Evolutionary conservation across 2,113 vertebrate species (phyloP).

Genomic region (Phocoena sinus): DNA sequence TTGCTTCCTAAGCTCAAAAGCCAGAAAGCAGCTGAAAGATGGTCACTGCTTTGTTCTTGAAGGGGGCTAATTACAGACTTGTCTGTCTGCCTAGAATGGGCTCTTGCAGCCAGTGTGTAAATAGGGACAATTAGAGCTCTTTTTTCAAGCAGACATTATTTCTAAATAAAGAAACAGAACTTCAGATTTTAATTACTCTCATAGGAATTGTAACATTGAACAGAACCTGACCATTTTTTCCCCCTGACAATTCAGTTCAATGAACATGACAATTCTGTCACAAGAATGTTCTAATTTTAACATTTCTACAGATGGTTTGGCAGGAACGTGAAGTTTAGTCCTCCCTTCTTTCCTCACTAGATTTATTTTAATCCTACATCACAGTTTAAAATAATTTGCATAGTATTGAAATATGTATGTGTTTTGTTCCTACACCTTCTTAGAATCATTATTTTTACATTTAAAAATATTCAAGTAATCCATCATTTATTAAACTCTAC

Average conservation of each 20-base stretch:
- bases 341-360: slow-evolving; percentile 44
- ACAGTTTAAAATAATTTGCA: slow-evolving; percentile 55
- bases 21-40: slow-evolving; percentile 66
- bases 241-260: slow-evolving; percentile 45
- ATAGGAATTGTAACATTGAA: slow-evolving; percentile 63
- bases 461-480: background rate
- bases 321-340: slow-evolving; percentile 45
- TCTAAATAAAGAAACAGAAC: slow-evolving; percentile 54
- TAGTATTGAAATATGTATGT: slow-evolving; percentile 47
- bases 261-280: slow-evolving; percentile 52
- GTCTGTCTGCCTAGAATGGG: background rate
- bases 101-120: slow-evolving; percentile 27
- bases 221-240: slow-evolving; percentile 27
- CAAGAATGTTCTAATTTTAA: slow-evolving; percentile 73
- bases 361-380: slow-evolving; percentile 67
- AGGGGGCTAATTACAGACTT: slow-evolving; percentile 68
- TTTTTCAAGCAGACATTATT: slow-evolving; percentile 51
- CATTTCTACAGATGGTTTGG: slow-evolving; percentile 65
- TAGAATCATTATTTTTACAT: background rate
- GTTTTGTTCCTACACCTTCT: slow-evolving; percentile 5
- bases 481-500: background rate
- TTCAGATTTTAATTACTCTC: slow-evolving; percentile 63
- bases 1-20: slow-evolving; percentile 49
- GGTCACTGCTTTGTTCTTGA: slow-evolving; percentile 65
- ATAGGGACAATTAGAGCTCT: slow-evolving; percentile 60